A percentile compares a stretch with the other conserved stretches of the same genome.
Conservation (phyloP, 1,140 invertebrate genomes). For the Coenobita brevimanus region DNA sequence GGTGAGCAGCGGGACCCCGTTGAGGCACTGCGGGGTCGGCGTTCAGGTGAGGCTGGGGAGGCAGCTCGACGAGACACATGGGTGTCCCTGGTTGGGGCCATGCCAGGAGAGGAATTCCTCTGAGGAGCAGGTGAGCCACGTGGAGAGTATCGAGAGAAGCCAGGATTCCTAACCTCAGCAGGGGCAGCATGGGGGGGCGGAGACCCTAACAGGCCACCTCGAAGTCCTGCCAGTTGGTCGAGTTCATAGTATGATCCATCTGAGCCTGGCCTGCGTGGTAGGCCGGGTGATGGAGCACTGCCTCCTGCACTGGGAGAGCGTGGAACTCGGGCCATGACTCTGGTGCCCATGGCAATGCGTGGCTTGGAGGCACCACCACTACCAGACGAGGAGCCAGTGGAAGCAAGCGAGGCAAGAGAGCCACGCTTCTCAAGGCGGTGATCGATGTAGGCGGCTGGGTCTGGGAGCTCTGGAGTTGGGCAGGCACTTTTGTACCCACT, state of each 20-base stretch:
- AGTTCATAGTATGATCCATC: slow-evolving; percentile 70
- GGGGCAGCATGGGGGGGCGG: slow-evolving; percentile 56
- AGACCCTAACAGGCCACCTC: slow-evolving; percentile 72
- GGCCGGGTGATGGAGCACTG: slow-evolving; percentile 43
- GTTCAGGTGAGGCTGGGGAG: slow-evolving; percentile 70
- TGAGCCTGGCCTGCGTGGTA: slow-evolving; percentile 43
- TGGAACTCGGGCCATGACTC: slow-evolving; percentile 71
- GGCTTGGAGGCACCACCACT: slow-evolving; percentile 70
- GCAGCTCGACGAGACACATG: slow-evolving; percentile 68
- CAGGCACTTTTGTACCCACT: slow-evolving; percentile 74
- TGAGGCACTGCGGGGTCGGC: slow-evolving; percentile 69
- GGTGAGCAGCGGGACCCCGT: slow-evolving; percentile 68
- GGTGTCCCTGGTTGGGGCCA: slow-evolving; percentile 44
- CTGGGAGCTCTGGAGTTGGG: slow-evolving; percentile 73
- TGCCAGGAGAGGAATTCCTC: slow-evolving; percentile 41
- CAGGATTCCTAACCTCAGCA: slow-evolving; percentile 55
- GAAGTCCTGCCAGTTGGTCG: slow-evolving; percentile 72
- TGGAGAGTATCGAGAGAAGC: slow-evolving; percentile 61
- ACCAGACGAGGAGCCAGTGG: slow-evolving; percentile 59
- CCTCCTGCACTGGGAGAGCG: slow-evolving; percentile 64
- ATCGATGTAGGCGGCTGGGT: slow-evolving; percentile 69
- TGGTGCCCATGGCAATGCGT: slow-evolving; percentile 73
- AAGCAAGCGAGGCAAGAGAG: slow-evolving; percentile 62
- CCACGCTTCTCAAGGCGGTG: slow-evolving; percentile 64
- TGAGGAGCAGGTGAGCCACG: slow-evolving; percentile 57